Evolutionary conservation across 2,888 invertebrate genomes (phyloP), one percentile per base, ranked within the genome.

Genomic region (Cantharis rufa): DNA sequence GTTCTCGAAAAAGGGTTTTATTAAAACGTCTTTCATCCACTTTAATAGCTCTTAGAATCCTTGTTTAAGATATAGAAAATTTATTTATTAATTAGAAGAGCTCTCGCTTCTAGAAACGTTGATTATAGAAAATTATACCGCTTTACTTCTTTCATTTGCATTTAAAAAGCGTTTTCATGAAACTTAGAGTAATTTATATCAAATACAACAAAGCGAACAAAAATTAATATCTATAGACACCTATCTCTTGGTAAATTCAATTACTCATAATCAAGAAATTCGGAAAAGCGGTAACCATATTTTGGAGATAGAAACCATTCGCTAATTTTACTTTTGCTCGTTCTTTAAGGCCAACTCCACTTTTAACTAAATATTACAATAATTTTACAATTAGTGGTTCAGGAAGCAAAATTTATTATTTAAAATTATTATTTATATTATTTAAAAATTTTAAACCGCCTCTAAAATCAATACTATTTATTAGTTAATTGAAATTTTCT

Each of bases 21-120:
- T 84, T 85, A 84, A 85, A 84, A 83, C 82, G 82, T 79, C 74
- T 82, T 82, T 82, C 83, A 81, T 84, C 82, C 82, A 76, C 80
- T 80, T 81, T 83, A 81, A 83, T 82, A 78, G 82, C 80, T 78
- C 82, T 81, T 81, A 80, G 78, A 81, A 81, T 82, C 79, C 81
- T 75, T 75, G 78, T 78, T 76, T 72, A 76, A 77, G 79, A 80
- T 81, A 81, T 80, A 78, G 80, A 81, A 82, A 81, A 81, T 81
- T 82, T 82, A 82, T 82, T 82, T 82, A 82, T 82, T 82, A 82
- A 82, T 82, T 82, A 82, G 78, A 80, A 80, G 79, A 74, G 78
- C 77, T 48, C 48, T 78, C 79, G 77, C 75, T 78, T 77, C 78
- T 79, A 74, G 72, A 80, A 79, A 77, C 78, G 78, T 82, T 81